A percentile compares a stretch with the other conserved stretches of the same genome.
These are phyloP conservation scores for Bujurquina vittata DNA, from an alignment of 2,113 vertebrate species.

Conservation along the genomic window DNA sequence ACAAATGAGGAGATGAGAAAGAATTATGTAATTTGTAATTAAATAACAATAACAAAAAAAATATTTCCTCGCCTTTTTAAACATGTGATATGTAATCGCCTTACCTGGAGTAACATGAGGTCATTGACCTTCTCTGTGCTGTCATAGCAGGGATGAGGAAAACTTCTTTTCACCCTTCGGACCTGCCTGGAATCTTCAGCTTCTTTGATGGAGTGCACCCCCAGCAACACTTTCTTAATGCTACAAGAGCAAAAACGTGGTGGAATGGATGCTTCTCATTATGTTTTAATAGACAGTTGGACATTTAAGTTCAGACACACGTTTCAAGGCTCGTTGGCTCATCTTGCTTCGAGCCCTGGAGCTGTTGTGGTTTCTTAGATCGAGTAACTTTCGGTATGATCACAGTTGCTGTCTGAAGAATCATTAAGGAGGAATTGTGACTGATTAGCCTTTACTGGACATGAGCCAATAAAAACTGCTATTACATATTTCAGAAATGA, in stretches of 20 bases:
- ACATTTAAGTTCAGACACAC: not conserved
- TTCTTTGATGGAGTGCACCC: slow-evolving; percentile 64
- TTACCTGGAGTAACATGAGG: slow-evolving; percentile 77
- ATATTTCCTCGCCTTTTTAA: too few relatives aligned
- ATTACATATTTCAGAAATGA: not conserved
- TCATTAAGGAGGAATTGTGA: not conserved
- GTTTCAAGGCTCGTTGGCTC: not conserved
- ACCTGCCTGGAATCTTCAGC: slow-evolving; percentile 31
- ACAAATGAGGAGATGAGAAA: too few relatives aligned
- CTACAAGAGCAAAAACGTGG: slow-evolving; percentile 10
- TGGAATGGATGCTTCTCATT: not conserved
- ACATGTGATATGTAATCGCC: not conserved
- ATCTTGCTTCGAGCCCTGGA: not conserved
- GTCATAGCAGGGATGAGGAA: slow-evolving; percentile 63
- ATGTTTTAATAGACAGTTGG: not conserved
- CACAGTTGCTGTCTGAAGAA: not conserved
- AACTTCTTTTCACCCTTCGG: not conserved
- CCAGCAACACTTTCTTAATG: slow-evolving; percentile 55
- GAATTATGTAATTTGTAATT: too few relatives aligned
- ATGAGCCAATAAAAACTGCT: not conserved
- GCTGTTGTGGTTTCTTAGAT: not conserved
- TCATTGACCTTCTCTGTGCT: slow-evolving; percentile 23
- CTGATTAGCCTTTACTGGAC: not conserved
- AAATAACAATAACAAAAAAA: too few relatives aligned
- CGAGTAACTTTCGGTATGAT: not conserved